These are phyloP conservation scores for Drosophila colorata DNA, from an alignment of 2,888 invertebrate species.

Conservation along the genomic window DNA sequence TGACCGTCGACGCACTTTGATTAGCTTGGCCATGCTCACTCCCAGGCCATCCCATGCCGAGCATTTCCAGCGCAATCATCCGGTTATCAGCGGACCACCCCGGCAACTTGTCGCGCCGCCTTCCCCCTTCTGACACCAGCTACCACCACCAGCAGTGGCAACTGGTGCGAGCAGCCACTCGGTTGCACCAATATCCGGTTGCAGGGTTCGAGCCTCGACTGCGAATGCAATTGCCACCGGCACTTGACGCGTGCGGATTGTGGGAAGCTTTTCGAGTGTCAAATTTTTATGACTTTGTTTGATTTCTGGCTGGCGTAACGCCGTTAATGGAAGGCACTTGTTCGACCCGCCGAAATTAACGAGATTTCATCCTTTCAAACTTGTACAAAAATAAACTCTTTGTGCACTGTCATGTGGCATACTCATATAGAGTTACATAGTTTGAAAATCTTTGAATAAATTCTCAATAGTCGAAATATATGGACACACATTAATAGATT, in stretches of 20 bases:
- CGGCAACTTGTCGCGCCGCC: slow-evolving; percentile 16
- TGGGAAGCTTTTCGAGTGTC: slow-evolving; percentile 74
- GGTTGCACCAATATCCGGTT: slow-evolving; percentile 74
- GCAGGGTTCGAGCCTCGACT: slow-evolving; percentile 33
- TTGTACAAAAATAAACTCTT: not conserved
- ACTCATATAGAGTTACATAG: no score
- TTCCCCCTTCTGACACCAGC: slow-evolving; percentile 10
- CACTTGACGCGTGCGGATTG: slow-evolving; percentile 77
- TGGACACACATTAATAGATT: not conserved
- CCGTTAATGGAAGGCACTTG: slow-evolving; percentile 80
- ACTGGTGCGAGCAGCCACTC: slow-evolving; percentile 1
- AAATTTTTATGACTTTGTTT: slow-evolving; percentile 82
- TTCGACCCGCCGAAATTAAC: slow-evolving; percentile 61
- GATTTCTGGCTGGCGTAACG: slow-evolving; percentile 73
- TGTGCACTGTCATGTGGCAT: slow-evolving; percentile 42
- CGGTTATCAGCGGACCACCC: slow-evolving; percentile 41
- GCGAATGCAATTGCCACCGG: slow-evolving; percentile 1
- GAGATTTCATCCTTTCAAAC: slow-evolving; percentile 52
- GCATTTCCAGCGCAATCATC: slow-evolving; percentile 27
- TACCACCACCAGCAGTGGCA: slow-evolving; percentile 34
- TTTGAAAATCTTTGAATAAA: no score
- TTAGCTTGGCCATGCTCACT: slow-evolving; percentile 60
- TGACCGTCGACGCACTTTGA: slow-evolving; percentile 80
- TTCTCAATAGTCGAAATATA: not conserved
- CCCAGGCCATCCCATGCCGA: slow-evolving; percentile 11